These are phyloP conservation scores for Ibycter americanus DNA, from an alignment of 2,797 vertebrate genomes.

Conservation along the genomic window DNA sequence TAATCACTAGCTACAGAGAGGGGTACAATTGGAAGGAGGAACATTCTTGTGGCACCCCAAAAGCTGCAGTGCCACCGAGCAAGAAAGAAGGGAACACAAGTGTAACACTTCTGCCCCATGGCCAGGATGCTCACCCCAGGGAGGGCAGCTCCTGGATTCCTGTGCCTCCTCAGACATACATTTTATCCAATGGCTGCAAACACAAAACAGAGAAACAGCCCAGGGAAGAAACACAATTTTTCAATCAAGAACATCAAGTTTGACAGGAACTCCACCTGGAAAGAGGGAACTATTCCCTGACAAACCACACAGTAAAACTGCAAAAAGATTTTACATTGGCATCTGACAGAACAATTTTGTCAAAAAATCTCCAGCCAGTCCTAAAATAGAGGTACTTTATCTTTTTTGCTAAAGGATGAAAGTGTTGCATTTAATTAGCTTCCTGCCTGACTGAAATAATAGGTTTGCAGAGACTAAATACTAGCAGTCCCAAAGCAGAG, in stretches of 20 bases:
- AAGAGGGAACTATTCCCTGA: neutral
- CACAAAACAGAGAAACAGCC: fast-evolving
- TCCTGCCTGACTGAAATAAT: neutral
- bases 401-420: neutral
- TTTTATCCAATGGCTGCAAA: neutral
- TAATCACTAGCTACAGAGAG: neutral
- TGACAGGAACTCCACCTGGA: neutral
- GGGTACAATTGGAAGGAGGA: neutral
- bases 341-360: neutral
- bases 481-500: neutral
- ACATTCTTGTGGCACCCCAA: neutral
- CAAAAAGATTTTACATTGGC: neutral
- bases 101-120: no score
- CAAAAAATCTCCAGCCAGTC: neutral
- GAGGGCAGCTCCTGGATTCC: neutral
- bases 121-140: neutral
- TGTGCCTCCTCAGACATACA: fast-evolving
- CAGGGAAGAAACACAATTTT: neutral
- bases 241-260: neutral
- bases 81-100: neutral
- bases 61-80: neutral
- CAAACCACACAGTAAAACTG: neutral
- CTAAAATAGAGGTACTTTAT: neutral
- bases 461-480: neutral
- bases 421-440: neutral